Evolutionary conservation across 1,140 invertebrate genomes (phyloP), one percentile per base, ranked within the genome.

Genomic region (Adoxophyes honmai): DNA sequence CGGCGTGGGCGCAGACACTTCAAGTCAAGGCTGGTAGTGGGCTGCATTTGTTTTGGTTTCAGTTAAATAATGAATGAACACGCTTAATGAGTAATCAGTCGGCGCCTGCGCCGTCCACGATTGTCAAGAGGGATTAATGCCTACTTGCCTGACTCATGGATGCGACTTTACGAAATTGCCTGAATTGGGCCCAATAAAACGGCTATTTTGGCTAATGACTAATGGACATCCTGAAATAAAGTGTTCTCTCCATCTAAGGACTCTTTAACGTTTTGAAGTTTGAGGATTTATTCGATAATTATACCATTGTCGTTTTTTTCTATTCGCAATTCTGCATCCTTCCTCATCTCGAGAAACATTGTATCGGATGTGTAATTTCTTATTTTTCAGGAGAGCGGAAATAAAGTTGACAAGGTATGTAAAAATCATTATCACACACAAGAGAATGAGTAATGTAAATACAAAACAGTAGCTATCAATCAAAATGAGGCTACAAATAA

Each of bases 61-160:
- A 44, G 7, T n/a, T 39, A 56, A 55, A 38, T 11, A 57, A 63
- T 52, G 64, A 59, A 64, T 58, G 52, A 60, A 66, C 52, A 36
- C 52, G 13, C 21, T 8, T 64, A 71, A 68, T 75, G 73, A 78
- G 64, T 75, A 78, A 75, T 66, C 63, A 62, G 53, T 16, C 36
- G 62, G 62, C 64, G 65, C 64, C 60, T 55, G 55, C 42, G 52
- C 63, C 65, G 62, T 72, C 71, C 61, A 66, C 55, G 66, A 54
- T 52, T 69, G 73, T 73, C 70, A 60, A 51, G 63, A 28, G 38
- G n/a, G 66, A 71, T 71, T 68, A 71, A 74, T 74, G 66, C 16
- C 42, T 48, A 48, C 42, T 48, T 48, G 42, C 10, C n/a, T 48
- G 42, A 48, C 4, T 48, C 42, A 48, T 5, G 42, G 11, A 21